Evolutionary conservation across 2,113 vertebrate species (phyloP).

Genomic region (Platysteira castanea): DNA sequence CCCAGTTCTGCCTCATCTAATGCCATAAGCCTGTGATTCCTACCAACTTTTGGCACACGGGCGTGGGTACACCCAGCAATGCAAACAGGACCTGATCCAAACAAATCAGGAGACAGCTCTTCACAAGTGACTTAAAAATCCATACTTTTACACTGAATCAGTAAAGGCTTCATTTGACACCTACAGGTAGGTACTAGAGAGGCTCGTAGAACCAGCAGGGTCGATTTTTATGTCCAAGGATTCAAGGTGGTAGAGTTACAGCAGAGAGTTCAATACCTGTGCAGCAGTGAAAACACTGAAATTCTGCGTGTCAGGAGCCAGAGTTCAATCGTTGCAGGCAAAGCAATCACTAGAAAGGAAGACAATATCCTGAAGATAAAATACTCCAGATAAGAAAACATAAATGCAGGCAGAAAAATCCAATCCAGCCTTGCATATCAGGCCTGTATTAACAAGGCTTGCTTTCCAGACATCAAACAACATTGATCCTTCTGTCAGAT

Average conservation of each 20-base stretch:
- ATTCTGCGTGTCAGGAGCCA: background rate
- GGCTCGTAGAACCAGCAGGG: background rate
- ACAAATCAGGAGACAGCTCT: background rate
- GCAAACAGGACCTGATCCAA: accelerated
- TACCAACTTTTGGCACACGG: accelerated
- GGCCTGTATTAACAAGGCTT: background rate
- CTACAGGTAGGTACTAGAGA: background rate
- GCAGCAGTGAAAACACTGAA: background rate
- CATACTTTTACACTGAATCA: background rate
- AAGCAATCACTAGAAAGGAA: background rate
- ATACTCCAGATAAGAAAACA: background rate
- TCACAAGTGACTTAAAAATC: too few species aligned
- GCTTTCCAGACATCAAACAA: background rate
- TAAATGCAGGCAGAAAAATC: background rate
- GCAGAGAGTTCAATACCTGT: background rate
- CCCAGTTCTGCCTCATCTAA: background rate
- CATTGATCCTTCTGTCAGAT: background rate
- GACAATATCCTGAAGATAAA: background rate
- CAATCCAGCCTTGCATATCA: background rate
- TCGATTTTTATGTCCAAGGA: background rate
- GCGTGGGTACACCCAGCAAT: background rate
- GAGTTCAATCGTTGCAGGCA: background rate
- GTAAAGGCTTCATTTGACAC: background rate
- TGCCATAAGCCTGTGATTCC: background rate
- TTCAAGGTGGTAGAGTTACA: background rate